phyloP scores from a whole-genome alignment of 2,797 vertebrate genomes.

The Crocidura indochinensis region DNA sequence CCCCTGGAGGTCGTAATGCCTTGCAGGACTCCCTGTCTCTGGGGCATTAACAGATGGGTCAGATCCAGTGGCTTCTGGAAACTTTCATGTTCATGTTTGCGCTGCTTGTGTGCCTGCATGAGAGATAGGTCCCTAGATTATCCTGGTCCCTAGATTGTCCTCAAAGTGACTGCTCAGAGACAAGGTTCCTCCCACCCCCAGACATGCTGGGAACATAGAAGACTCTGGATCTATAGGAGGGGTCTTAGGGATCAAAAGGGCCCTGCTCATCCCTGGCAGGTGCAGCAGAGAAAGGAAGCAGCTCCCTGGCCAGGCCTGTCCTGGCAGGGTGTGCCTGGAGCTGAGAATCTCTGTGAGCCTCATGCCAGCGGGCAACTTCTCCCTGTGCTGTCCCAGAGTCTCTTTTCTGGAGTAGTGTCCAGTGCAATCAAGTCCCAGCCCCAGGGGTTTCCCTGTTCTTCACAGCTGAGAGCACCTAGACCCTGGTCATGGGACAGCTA shows the following conservation, averaged over 20 bases:
- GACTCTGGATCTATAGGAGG: too few species aligned
- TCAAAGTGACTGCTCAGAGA: not conserved
- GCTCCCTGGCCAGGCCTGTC: not conserved
- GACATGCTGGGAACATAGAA: too few species aligned
- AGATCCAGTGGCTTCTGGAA: not conserved
- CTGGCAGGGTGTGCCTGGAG: not conserved
- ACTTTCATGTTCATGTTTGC: too few species aligned
- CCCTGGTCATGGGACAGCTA: too few species aligned
- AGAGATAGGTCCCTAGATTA: too few species aligned
- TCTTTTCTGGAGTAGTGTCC: slow-evolving; percentile 8
- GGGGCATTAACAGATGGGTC: too few species aligned
- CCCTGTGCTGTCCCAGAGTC: not conserved
- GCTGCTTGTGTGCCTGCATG: too few species aligned
- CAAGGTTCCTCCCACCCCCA: not conserved
- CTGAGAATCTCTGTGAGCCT: not conserved
- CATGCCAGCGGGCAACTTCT: not conserved
- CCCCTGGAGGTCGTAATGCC: too few species aligned
- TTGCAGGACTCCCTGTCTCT: too few species aligned
- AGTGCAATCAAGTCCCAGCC: too few species aligned
- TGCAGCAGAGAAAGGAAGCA: not conserved
- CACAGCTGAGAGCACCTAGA: too few species aligned
- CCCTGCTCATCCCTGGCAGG: not conserved
- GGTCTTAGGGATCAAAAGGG: not conserved
- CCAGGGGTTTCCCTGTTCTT: too few species aligned
- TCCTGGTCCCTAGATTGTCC: not conserved